Evolutionary conservation across 2,888 invertebrate genomes (phyloP), one percentile per base, ranked within the genome.

Genomic region (Stenoptilia bipunctidactyla): DNA sequence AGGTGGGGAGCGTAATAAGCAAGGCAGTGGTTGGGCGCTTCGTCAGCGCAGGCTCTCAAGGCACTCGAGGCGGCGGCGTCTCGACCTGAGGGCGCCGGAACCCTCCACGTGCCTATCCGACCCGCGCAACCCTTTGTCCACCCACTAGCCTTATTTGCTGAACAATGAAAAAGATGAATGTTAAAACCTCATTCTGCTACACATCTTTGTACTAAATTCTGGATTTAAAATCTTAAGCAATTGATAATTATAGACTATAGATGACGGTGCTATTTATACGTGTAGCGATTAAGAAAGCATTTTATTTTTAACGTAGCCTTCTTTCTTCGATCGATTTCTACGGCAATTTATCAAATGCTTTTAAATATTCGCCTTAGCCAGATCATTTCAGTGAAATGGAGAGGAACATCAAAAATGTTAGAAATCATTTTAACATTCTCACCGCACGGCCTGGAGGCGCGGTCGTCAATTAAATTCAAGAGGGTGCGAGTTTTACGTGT

Each of bases 101-200:
- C 74, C 63, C 56, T 60, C 75, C 72, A 76, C 71, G 76, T 69
- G 73, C 77, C 74, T 61, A 66, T 70, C 69, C 67, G 62, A n/a
- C n/a, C 66, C 58, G 74, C 74, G 71, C 74, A 66, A 67, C 66
- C 71, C 79, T 80, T 82, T 82, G 82, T 82, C 77, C 75, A 69
- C 65, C 76, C 79, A 79, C 82, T 79, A 80, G 75, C 73, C 79
- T 82, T 79, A 80, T 80, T 82, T 80, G 80, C 80, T 82, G 82
- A 82, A 79, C 82, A 80, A 80, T 76, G 77, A 67, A 76, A 77
- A 80, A 77, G 66, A 71, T 71, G 69, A 75, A 76, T 74, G 66
- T 20, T 20, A 20, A 3, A 3, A 20, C 20, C 20, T 5, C 20
- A 20, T 3, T 20, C 62, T 59, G 64, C 61, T 60, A 48, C 63